Conservation (phyloP, 2,888 invertebrate genomes). For the Beris chalybata region DNA sequence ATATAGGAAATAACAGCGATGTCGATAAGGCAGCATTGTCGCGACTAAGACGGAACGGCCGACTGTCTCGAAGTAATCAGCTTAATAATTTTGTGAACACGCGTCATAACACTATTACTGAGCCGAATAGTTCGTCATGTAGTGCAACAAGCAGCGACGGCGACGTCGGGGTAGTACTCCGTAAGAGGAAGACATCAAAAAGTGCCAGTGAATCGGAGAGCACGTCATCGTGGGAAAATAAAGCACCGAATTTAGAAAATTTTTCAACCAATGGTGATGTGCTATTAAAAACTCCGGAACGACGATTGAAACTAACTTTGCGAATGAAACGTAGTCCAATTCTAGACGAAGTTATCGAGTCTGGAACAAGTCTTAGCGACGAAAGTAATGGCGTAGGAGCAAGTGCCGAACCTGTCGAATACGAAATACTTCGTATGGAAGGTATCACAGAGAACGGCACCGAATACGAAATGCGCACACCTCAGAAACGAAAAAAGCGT, state of each 20-base stretch:
- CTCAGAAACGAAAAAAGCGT: constrained; percentile 60
- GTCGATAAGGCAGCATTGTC: not conserved
- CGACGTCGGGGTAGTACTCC: constrained; percentile 21
- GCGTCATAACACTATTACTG: constrained; percentile 12
- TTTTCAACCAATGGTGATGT: constrained; percentile 43
- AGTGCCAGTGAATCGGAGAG: constrained; percentile 44
- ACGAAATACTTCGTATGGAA: constrained; percentile 81
- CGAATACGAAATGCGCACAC: constrained; percentile 40
- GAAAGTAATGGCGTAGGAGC: constrained; percentile 53
- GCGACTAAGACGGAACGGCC: constrained; percentile 18
- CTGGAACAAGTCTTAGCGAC: constrained; percentile 70
- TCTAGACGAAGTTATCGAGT: constrained; percentile 80
- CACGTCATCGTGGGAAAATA: constrained; percentile 46
- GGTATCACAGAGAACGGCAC: constrained; percentile 62
- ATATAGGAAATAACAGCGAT: not conserved
- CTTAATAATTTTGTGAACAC: not conserved
- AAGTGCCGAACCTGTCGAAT: constrained; percentile 64
- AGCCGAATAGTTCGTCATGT: constrained; percentile 49
- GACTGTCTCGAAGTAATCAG: constrained; percentile 1
- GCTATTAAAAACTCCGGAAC: constrained; percentile 54
- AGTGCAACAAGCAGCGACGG: constrained; percentile 41
- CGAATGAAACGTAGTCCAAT: constrained; percentile 87
- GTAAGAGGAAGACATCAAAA: constrained; percentile 40
- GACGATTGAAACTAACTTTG: constrained; percentile 73
- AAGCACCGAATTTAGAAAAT: constrained; percentile 42